These are phyloP conservation scores for Xylophagus ater DNA, from an alignment of 2,888 invertebrate genomes.

Conservation along the genomic window DNA sequence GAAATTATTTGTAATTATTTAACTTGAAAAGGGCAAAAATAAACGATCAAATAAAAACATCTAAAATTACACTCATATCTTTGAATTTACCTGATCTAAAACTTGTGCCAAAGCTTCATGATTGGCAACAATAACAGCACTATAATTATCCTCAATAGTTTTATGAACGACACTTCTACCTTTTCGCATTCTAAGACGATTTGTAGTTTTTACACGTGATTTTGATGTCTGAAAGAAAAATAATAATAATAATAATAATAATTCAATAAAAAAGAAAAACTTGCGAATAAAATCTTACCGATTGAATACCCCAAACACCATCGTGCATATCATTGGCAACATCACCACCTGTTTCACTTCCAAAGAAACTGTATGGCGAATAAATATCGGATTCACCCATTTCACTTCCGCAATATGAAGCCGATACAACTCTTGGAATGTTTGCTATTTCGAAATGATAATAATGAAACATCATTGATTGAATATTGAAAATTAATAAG, in stretches of 20 bases:
- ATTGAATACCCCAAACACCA: conserved; percentile 36
- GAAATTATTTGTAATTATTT: too few species aligned
- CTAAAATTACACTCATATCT: not conserved
- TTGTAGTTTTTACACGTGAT: conserved; percentile 40
- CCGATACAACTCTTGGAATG: conserved; percentile 50
- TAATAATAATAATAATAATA: conserved; percentile 11
- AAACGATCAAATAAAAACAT: not conserved
- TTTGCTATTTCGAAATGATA: too few species aligned
- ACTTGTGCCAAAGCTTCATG: conserved; percentile 83
- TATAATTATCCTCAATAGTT: conserved; percentile 81
- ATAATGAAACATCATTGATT: too few species aligned
- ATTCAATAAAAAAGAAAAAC: conserved; percentile 3
- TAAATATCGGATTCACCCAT: conserved; percentile 72
- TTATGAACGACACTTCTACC: conserved; percentile 74
- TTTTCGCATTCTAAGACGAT: conserved; percentile 62
- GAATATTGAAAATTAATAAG: too few species aligned
- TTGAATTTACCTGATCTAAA: conserved; percentile 61
- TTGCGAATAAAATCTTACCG: conserved; percentile 23
- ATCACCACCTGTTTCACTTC: conserved; percentile 44
- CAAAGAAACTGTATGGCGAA: conserved; percentile 66
- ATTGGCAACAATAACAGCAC: conserved; percentile 79
- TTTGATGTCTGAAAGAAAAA: conserved; percentile 26
- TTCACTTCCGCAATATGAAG: conserved; percentile 75
- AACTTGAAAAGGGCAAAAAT: not conserved
- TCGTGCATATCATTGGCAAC: conserved; percentile 37